Conservation (phyloP, 2,888 invertebrate genomes). For the Megalurothrips usitatus region DNA sequence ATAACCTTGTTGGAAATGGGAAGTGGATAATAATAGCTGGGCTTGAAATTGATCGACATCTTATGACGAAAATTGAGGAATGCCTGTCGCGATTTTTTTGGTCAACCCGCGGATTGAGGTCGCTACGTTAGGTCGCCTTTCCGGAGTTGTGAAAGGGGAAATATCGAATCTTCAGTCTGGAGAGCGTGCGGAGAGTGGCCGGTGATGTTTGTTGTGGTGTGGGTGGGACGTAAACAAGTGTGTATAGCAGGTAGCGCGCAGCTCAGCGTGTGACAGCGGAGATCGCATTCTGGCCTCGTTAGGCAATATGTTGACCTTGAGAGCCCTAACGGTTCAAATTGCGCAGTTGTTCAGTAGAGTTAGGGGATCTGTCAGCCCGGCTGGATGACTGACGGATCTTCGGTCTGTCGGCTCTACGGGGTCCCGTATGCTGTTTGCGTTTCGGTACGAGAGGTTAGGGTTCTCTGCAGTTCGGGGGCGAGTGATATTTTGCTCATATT, state of each 20-base stretch:
- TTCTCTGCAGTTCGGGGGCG: background rate
- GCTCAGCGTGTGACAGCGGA: background rate
- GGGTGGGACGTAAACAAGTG: constrained; percentile 24
- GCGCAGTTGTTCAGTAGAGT: no score
- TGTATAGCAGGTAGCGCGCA: background rate
- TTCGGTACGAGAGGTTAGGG: background rate
- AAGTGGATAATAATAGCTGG: background rate
- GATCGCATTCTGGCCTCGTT: background rate
- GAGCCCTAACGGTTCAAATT: background rate
- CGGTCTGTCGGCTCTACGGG: no score
- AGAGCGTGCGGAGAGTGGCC: background rate
- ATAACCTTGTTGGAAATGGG: background rate
- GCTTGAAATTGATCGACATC: constrained; percentile 12
- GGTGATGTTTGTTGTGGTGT: constrained; percentile 19
- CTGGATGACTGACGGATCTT: no score
- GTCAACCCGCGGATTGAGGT: background rate
- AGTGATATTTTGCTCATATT: background rate
- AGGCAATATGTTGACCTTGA: constrained; percentile 12
- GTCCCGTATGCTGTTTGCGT: no score
- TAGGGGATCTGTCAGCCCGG: no score
- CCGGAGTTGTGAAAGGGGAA: background rate
- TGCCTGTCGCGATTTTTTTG: background rate
- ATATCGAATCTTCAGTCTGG: background rate
- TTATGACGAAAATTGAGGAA: constrained; percentile 17
- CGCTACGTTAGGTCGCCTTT: background rate